phyloP scores from a whole-genome alignment of 1,140 invertebrate genomes.

The Sarcophaga bullata region DNA sequence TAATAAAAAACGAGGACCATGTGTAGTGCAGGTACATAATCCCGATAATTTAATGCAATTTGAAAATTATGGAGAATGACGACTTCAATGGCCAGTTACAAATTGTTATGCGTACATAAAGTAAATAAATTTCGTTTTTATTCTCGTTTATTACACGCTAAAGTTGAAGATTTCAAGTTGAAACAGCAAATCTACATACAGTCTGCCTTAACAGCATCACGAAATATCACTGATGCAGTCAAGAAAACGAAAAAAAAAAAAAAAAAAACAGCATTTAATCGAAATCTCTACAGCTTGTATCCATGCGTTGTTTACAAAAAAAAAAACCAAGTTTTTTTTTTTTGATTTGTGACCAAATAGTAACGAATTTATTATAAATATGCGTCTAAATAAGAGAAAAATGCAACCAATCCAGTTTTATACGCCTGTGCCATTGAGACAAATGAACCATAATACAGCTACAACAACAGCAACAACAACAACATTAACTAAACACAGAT shows the following conservation, averaged over 20 bases:
- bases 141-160: too few relatives aligned
- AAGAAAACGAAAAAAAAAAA: neutral
- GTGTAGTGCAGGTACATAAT: too few relatives aligned
- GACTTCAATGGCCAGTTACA: too few relatives aligned
- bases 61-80: too few relatives aligned
- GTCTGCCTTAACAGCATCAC: neutral
- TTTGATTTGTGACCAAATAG: slow-evolving; percentile 39
- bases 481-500: neutral
- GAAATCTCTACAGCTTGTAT: neutral
- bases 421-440: slow-evolving; percentile 37
- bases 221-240: neutral
- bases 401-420: slow-evolving; percentile 36
- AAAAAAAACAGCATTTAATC: slow-evolving; percentile 4
- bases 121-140: too few relatives aligned
- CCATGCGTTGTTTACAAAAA: neutral
- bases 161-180: too few relatives aligned
- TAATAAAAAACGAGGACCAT: too few relatives aligned
- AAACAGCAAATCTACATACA: too few relatives aligned
- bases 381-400: slow-evolving; percentile 37
- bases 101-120: too few relatives aligned
- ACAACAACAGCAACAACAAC: slow-evolving; percentile 1
- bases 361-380: slow-evolving; percentile 32
- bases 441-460: slow-evolving; percentile 36
- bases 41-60: too few relatives aligned
- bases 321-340: neutral